These are phyloP conservation scores for Myotis yumanensis DNA, from an alignment of 2,113 vertebrate species.

Conservation along the genomic window DNA sequence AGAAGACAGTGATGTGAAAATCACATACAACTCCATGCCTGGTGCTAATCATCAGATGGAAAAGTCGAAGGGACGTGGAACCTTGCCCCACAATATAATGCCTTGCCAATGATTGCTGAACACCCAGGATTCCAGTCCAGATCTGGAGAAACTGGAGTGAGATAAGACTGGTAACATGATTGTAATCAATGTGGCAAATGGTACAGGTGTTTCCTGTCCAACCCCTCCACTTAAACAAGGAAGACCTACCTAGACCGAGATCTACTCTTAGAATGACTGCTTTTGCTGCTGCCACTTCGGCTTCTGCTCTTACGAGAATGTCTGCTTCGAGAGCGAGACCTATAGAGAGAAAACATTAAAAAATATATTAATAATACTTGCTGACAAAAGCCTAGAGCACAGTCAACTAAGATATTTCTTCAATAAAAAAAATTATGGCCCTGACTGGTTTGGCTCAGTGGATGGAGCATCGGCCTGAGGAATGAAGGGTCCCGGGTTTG, in stretches of 20 bases:
- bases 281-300: constrained; percentile 92
- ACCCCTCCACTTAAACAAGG: not conserved
- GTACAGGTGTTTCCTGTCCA: accelerated
- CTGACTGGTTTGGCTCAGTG: not conserved
- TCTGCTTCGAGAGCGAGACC: constrained; percentile 95
- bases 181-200: not conserved
- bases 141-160: not conserved
- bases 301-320: constrained; percentile 95
- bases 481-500: too few species aligned
- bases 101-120: not conserved
- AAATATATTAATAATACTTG: not conserved
- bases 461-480: too few species aligned
- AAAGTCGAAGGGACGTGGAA: not conserved
- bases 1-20: not conserved
- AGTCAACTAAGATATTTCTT: not conserved
- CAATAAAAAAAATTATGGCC: not conserved
- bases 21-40: accelerated
- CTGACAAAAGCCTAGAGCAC: not conserved
- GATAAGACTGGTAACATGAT: not conserved
- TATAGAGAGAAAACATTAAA: constrained; percentile 70
- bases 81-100: accelerated
- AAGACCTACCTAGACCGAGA: constrained; percentile 90
- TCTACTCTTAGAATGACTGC: constrained; percentile 89
- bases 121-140: not conserved
- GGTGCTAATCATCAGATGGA: not conserved